A percentile compares a stretch with the other conserved stretches of the same genome.
Evolutionary conservation across 2,888 invertebrate species (phyloP).

Genomic region (Polymixis flavicincta): DNA sequence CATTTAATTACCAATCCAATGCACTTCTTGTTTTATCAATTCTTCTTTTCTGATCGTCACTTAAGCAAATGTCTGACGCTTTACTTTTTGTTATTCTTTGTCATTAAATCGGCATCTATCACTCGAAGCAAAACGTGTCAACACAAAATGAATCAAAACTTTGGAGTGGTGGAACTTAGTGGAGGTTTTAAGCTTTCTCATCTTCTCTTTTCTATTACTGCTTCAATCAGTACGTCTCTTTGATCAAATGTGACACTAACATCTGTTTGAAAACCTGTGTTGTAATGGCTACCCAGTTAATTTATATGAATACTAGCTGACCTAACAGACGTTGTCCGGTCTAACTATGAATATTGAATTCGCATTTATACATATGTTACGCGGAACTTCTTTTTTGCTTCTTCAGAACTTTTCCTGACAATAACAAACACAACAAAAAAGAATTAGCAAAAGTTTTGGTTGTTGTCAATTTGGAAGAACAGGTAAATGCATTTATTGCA

Average conservation of each 20-base stretch:
- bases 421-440: too few species aligned
- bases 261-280: slow-evolving; percentile 19
- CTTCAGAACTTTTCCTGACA: too few species aligned
- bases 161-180: too few species aligned
- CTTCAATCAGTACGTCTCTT: slow-evolving; percentile 29
- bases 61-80: not conserved
- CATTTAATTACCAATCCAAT: not conserved
- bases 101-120: not conserved
- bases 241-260: slow-evolving; percentile 32
- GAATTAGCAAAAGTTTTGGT: not conserved
- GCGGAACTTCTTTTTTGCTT: too few species aligned
- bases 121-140: not conserved
- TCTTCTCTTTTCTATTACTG: slow-evolving; percentile 31
- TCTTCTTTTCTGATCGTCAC: not conserved
- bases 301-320: not conserved
- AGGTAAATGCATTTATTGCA: not conserved
- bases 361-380: too few species aligned
- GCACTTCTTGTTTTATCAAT: not conserved
- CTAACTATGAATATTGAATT: too few species aligned
- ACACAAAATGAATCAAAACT: not conserved
- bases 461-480: not conserved
- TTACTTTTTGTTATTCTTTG: not conserved
- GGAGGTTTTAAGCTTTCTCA: slow-evolving; percentile 47
- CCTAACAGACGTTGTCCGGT: too few species aligned
- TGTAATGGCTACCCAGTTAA: slow-evolving; percentile 12